phyloP scores from a whole-genome alignment of 2,888 invertebrate genomes.

The Alentia gelatinosa region DNA sequence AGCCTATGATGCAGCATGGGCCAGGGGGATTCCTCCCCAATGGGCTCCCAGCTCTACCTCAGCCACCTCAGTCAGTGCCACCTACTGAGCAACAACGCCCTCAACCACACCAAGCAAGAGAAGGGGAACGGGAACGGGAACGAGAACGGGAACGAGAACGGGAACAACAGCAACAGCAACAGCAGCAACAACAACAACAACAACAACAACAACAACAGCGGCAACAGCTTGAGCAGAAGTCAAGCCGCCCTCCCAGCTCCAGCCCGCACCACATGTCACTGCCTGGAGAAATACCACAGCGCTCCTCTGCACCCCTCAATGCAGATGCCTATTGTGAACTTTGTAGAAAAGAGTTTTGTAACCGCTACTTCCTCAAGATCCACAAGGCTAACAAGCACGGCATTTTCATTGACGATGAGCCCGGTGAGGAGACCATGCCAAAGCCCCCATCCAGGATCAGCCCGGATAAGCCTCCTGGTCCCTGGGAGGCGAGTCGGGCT shows the following conservation, averaged over 20 bases:
- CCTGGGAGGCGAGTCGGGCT: slow-evolving; percentile 41
- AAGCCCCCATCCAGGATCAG: not conserved
- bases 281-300: not conserved
- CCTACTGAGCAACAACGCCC: slow-evolving; percentile 54
- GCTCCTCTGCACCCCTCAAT: slow-evolving; percentile 56
- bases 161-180: slow-evolving; percentile 56
- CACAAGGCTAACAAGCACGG: slow-evolving; percentile 80
- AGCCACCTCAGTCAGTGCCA: slow-evolving; percentile 61
- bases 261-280: not conserved
- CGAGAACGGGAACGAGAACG: not conserved
- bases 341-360: slow-evolving; percentile 85
- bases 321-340: slow-evolving; percentile 93
- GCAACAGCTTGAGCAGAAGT: slow-evolving; percentile 52
- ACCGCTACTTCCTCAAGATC: slow-evolving; percentile 78
- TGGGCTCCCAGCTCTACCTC: slow-evolving; percentile 37
- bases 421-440: not conserved
- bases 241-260: slow-evolving; percentile 19
- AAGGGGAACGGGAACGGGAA: not conserved
- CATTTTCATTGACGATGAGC: slow-evolving; percentile 65
- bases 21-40: slow-evolving; percentile 14
- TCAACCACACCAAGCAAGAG: not conserved
- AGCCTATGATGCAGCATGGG: slow-evolving; percentile 56
- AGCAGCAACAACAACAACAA: slow-evolving; percentile 34
- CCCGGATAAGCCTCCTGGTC: slow-evolving; percentile 9
- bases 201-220: not conserved